Conservation (phyloP, 1,140 invertebrate genomes). For the Magallana gigas region DNA sequence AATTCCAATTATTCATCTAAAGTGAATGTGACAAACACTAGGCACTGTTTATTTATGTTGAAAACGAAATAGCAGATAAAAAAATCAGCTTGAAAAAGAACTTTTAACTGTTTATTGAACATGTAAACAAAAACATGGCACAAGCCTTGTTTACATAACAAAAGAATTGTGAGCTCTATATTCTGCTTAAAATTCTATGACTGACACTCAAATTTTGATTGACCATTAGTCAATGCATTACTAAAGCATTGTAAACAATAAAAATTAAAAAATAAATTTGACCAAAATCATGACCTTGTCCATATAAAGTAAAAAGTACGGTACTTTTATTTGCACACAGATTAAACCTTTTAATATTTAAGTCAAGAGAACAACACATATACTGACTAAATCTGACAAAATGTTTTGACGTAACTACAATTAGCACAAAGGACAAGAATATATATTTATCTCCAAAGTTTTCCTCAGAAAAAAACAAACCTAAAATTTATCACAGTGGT, state of each 20-base stretch:
- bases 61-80: too few species aligned
- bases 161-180: too few species aligned
- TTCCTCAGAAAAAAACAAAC: background rate
- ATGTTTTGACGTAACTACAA: background rate
- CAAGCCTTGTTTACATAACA: too few species aligned
- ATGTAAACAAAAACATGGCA: too few species aligned
- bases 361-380: background rate
- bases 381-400: constrained; percentile 11
- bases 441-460: background rate
- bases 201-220: background rate
- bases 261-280: background rate
- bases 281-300: background rate
- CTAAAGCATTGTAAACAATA: background rate
- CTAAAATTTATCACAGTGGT: constrained; percentile 13
- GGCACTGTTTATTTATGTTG: too few species aligned
- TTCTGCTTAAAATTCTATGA: background rate
- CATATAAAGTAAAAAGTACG: background rate
- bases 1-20: too few species aligned
- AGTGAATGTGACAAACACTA: too few species aligned
- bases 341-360: background rate
- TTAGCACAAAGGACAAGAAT: background rate
- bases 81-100: too few species aligned
- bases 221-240: background rate
- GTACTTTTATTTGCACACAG: background rate
- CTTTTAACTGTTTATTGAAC: too few species aligned